Percentiles rank a stretch among this genome's conserved stretches.
Evolutionary conservation across 2,113 vertebrate genomes (phyloP).

Genomic region (Varanus salvator): DNA sequence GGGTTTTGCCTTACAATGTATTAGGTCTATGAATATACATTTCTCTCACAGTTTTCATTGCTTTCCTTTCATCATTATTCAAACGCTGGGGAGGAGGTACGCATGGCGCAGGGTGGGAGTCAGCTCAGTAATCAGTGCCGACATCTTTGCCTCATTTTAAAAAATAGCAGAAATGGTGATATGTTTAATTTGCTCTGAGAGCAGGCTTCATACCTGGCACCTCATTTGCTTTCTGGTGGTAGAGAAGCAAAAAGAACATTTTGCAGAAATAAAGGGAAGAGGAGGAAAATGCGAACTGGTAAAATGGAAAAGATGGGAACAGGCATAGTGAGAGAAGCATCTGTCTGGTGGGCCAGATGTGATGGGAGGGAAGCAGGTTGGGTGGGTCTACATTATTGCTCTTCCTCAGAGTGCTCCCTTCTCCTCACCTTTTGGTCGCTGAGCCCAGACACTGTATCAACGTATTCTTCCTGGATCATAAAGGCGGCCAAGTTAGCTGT

Average conservation of each 20-base stretch:
- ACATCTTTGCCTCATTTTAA: neutral
- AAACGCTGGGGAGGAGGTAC: neutral
- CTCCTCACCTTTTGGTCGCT: conserved; percentile 90
- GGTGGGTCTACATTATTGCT: neutral
- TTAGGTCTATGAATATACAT: neutral
- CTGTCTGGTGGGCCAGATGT: neutral
- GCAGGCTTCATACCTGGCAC: neutral
- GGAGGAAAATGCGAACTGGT: neutral
- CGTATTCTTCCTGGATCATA: conserved; percentile 97
- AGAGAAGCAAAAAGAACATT: neutral
- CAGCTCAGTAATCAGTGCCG: neutral
- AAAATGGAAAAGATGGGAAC: neutral
- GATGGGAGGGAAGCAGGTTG: no score
- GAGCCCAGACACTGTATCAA: conserved; percentile 94
- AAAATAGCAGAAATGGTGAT: neutral
- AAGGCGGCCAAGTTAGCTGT: conserved; percentile 95
- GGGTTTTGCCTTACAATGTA: neutral
- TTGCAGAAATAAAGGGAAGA: neutral
- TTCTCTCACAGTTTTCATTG: neutral
- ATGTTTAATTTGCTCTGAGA: neutral
- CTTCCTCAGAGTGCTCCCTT: neutral
- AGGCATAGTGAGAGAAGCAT: neutral
- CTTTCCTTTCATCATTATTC: neutral
- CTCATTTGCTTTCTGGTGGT: neutral
- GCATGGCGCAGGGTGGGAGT: no score